phyloP scores from a whole-genome alignment of 2,888 invertebrate genomes.

The Heteromyza rotundicornis region DNA sequence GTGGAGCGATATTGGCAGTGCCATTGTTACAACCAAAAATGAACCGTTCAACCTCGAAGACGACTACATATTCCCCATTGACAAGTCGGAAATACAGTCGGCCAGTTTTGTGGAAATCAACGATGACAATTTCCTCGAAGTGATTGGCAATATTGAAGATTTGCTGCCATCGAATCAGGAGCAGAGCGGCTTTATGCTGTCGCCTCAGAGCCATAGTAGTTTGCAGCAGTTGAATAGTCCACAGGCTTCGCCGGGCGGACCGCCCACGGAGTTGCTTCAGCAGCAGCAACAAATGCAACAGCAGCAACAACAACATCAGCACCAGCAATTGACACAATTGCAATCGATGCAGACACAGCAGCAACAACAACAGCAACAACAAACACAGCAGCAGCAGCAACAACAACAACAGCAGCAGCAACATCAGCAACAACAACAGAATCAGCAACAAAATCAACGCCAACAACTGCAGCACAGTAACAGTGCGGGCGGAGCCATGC shows the following conservation, averaged over 20 bases:
- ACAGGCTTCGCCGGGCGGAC: conserved; percentile 47
- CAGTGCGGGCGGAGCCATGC: conserved; percentile 22
- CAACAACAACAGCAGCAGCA: conserved; percentile 38
- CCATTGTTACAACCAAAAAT: conserved; percentile 62
- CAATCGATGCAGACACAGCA: too few species aligned
- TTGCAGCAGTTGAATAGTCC: conserved; percentile 45
- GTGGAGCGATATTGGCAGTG: conserved; percentile 62
- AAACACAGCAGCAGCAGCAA: conserved; percentile 38
- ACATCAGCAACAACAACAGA: conserved; percentile 32
- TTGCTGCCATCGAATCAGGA: conserved; percentile 60
- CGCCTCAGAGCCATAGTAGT: conserved; percentile 45
- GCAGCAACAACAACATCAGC: conserved; percentile 40
- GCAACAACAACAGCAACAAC: conserved; percentile 41
- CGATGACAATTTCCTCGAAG: conserved; percentile 79
- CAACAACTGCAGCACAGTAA: conserved; percentile 37
- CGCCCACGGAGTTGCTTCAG: conserved; percentile 56
- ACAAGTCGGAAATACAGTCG: conserved; percentile 83
- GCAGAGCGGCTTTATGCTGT: conserved; percentile 49
- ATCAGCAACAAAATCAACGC: conserved; percentile 25
- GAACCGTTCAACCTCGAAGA: conserved; percentile 82
- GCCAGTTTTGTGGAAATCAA: conserved; percentile 86
- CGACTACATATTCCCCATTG: conserved; percentile 88
- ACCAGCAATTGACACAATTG: conserved; percentile 34
- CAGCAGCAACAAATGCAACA: conserved; percentile 48
- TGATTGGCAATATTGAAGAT: conserved; percentile 83